These are phyloP conservation scores for Standfussiana lucernea DNA, from an alignment of 2,888 invertebrate genomes.

Conservation along the genomic window DNA sequence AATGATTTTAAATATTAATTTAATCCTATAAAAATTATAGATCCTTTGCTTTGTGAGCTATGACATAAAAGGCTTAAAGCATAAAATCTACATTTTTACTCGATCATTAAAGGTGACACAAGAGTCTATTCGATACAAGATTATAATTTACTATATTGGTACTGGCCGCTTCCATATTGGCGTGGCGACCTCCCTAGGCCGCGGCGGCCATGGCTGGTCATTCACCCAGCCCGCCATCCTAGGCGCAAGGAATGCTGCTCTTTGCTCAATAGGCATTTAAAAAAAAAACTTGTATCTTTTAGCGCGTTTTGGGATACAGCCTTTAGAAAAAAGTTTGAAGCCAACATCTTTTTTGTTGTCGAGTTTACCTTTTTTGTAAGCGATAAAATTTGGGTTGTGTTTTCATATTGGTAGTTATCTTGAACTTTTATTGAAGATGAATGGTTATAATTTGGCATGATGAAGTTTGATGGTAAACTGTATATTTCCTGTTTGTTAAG, in stretches of 20 bases:
- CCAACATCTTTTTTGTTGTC: conserved; percentile 22
- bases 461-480: neutral
- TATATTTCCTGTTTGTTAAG: neutral
- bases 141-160: conserved; percentile 64
- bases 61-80: conserved; percentile 25
- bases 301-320: conserved; percentile 49
- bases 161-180: conserved; percentile 71
- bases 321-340: conserved; percentile 26
- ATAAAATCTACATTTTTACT: conserved; percentile 14
- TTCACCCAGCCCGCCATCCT: conserved; percentile 81
- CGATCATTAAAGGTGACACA: conserved; percentile 32
- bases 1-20: neutral
- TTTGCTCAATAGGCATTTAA: conserved; percentile 50
- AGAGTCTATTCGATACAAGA: conserved; percentile 49
- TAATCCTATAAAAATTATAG: neutral
- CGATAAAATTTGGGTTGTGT: conserved; percentile 15
- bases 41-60: neutral
- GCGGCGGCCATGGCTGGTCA: conserved; percentile 83
- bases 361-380: conserved; percentile 22
- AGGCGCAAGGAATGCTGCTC: conserved; percentile 67
- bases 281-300: conserved; percentile 56
- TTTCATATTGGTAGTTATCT: conserved; percentile 15
- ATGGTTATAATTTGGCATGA: conserved; percentile 5
- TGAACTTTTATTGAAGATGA: neutral
- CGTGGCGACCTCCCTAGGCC: conserved; percentile 78